Conservation (phyloP, 2,113 vertebrate species). For the Bujurquina vittata region DNA sequence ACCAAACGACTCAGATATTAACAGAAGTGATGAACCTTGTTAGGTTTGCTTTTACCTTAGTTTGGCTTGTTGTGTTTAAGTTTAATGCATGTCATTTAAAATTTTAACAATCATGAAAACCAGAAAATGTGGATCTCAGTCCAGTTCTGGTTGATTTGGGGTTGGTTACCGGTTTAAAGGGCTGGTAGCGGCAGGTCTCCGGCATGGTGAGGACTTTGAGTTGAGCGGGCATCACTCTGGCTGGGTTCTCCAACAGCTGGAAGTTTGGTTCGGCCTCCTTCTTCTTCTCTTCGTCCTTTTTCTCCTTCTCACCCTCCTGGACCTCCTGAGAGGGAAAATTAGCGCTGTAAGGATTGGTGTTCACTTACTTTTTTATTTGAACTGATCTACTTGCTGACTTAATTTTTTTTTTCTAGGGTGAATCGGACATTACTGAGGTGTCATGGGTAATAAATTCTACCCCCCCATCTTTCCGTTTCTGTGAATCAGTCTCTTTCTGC, state of each 20-base stretch:
- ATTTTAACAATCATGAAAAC: not conserved
- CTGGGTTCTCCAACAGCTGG: conserved; percentile 95
- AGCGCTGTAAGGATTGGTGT: not conserved
- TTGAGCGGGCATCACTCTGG: conserved; percentile 96
- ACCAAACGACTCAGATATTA: not conserved
- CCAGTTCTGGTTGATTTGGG: not conserved
- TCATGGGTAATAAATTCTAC: conserved; percentile 1
- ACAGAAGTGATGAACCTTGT: not conserved
- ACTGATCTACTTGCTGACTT: not conserved
- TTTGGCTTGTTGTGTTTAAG: not conserved
- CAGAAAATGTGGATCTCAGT: not conserved
- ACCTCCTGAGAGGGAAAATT: conserved; percentile 87
- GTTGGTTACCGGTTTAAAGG: conserved; percentile 91
- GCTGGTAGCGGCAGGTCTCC: conserved; percentile 94
- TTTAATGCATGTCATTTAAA: not conserved
- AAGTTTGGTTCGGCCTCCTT: conserved; percentile 97
- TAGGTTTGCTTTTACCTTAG: not conserved
- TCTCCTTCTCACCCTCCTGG: conserved; percentile 82
- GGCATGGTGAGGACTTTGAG: conserved; percentile 97
- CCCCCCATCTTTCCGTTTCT: not conserved
- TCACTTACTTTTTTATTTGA: not conserved
- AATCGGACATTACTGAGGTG: not conserved
- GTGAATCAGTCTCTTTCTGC: conserved; percentile 23
- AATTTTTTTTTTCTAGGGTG: not conserved
- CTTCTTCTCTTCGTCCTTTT: conserved; percentile 95